These are phyloP conservation scores for Heliconius sara DNA, from an alignment of 2,888 invertebrate species.

Conservation along the genomic window DNA sequence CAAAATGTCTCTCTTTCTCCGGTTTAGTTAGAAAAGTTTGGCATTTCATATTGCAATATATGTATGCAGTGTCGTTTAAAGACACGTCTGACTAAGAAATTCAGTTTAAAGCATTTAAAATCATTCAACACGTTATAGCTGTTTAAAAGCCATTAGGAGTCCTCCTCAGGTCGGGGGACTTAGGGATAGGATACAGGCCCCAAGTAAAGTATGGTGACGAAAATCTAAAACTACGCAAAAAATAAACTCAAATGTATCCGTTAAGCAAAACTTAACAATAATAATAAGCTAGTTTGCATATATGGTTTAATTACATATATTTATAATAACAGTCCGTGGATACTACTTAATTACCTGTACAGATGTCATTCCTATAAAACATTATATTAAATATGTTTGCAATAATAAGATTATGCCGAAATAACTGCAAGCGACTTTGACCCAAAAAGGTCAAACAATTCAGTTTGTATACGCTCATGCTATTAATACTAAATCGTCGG, in stretches of 20 bases:
- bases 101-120: too few species aligned
- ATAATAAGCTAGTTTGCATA: conserved; percentile 7
- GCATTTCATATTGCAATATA: too few species aligned
- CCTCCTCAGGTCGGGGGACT: too few species aligned
- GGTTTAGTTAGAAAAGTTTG: too few species aligned
- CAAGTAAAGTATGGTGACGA: too few species aligned
- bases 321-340: conserved; percentile 2
- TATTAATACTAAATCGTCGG: conserved; percentile 25
- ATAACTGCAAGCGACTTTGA: conserved; percentile 34
- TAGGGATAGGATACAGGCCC: too few species aligned
- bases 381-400: conserved; percentile 17
- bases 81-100: too few species aligned
- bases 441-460: conserved; percentile 30
- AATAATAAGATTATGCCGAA: conserved; percentile 20
- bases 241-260: neutral
- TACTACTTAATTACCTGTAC: neutral
- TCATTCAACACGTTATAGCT: too few species aligned
- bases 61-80: too few species aligned
- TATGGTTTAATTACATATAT: conserved; percentile 15
- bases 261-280: neutral
- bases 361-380: conserved; percentile 14
- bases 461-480: conserved; percentile 32
- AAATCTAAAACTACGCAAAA: neutral
- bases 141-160: too few species aligned
- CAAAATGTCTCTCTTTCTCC: too few species aligned